phyloP scores from a whole-genome alignment of 2,888 invertebrate genomes.

The Dasysyrphus tricinctus region DNA sequence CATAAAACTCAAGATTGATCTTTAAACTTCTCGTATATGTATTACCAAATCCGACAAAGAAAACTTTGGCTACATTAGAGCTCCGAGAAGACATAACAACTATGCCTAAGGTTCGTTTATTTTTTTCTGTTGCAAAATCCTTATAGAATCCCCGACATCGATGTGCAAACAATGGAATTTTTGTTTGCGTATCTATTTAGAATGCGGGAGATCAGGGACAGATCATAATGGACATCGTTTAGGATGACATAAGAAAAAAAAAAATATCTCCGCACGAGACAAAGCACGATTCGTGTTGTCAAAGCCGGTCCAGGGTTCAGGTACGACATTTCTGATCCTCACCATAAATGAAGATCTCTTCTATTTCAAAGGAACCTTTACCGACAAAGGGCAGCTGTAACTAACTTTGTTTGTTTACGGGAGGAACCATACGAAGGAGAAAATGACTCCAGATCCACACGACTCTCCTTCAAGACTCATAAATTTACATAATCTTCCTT shows the following conservation, averaged over 20 bases:
- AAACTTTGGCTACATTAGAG: background rate
- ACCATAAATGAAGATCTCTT: slow-evolving; percentile 68
- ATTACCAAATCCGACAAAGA: background rate
- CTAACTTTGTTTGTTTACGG: slow-evolving; percentile 52
- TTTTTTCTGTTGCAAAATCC: background rate
- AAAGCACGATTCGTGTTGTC: slow-evolving; percentile 38
- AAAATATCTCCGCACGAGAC: slow-evolving; percentile 27
- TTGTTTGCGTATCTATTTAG: slow-evolving; percentile 20
- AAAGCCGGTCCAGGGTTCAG: slow-evolving; percentile 22
- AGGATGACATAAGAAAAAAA: background rate
- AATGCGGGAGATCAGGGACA: slow-evolving; percentile 49
- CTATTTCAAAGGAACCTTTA: slow-evolving; percentile 25
- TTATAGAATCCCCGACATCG: slow-evolving; percentile 19
- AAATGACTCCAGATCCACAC: slow-evolving; percentile 41
- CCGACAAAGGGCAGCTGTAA: slow-evolving; percentile 64
- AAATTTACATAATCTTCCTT: slow-evolving; percentile 73
- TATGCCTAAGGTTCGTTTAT: background rate
- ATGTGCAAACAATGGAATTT: slow-evolving; percentile 52
- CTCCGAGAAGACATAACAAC: background rate
- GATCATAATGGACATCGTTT: slow-evolving; percentile 44
- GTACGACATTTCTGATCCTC: slow-evolving; percentile 16
- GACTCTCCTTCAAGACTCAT: slow-evolving; percentile 54
- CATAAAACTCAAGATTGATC: background rate
- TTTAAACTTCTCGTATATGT: background rate
- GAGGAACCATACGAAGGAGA: background rate